Base-by-base conservation (phyloP, 1,140 invertebrate genomes). In the Saccostrea echinata region DNA sequence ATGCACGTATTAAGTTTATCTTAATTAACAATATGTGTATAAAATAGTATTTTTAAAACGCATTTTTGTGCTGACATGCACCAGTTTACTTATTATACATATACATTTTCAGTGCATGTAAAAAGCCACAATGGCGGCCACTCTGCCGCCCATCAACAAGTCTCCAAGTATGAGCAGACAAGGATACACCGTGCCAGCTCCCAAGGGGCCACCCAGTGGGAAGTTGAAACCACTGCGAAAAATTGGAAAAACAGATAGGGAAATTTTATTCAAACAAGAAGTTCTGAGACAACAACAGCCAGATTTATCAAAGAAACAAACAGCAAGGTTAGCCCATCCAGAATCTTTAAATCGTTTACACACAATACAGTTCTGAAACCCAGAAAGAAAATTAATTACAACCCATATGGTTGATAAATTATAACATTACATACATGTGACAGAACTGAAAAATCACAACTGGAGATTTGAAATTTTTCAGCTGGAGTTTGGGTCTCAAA, bases 91-190 rank as follows among this genome's bases (percentile, higher is more conserved):
- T 43, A 6, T 43, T 6, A 43, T 43, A 43, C 9, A 43, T 43
- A 43, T 43, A 43, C 43, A 43, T 43, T 84, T 87, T 52, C 57
- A 87, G 86, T 61, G 68, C 30, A 84, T 76, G 84, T 68, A 82
- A 64, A 43, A 11, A 27, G 80, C 81, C 86, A 91, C 89, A 57
- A 94, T 94, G 93, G 92, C 93, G 76, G 91, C 93, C 53, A 91
- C 90, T 57, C 87, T 94, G 86, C 93, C 93, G 81, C 92, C 93
- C 68, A 92, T 92, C 18, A 61, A 18, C 16, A 86, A 90, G 24
- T 90, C 86, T 33, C 82, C 89, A 81, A 83, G 85, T 80, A 88
- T 89, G 84, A 84, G 84, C 43, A 84, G 83, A 81, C 84, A 89
- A 83, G 88, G 88, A 35, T 91, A 88, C 80, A 89, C 91, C 33